phyloP scores from a whole-genome alignment of 2,797 vertebrate genomes.

The Sebastiscus albofasciatus region DNA sequence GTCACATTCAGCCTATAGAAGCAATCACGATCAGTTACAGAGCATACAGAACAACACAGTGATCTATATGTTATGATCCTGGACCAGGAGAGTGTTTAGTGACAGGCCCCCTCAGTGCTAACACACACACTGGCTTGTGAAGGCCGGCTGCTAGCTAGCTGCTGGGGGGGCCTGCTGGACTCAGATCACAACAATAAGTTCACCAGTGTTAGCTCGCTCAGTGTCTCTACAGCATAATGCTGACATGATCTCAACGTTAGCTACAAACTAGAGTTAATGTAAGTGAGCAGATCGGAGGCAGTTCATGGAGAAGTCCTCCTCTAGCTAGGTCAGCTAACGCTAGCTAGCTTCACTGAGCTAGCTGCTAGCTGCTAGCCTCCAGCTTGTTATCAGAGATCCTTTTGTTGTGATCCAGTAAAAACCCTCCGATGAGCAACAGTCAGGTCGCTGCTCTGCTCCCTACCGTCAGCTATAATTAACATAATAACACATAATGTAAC shows the following conservation, averaged over 20 bases:
- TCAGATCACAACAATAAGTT: constrained; percentile 63
- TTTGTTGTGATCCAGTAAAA: constrained; percentile 80
- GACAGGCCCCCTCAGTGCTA: constrained; percentile 36
- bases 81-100: neutral
- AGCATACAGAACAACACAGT: neutral
- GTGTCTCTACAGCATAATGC: neutral
- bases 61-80: neutral
- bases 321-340: constrained; percentile 47
- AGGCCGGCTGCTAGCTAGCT: constrained; percentile 70
- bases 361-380: constrained; percentile 45
- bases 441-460: constrained; percentile 44
- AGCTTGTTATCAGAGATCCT: constrained; percentile 81
- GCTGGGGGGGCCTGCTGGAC: constrained; percentile 43
- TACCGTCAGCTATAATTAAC: neutral
- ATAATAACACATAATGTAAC: neutral
- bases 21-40: neutral
- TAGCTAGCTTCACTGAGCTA: constrained; percentile 67
- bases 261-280: neutral
- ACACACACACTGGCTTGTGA: constrained; percentile 34
- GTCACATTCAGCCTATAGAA: neutral
- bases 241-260: neutral
- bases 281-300: neutral
- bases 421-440: constrained; percentile 70
- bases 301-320: neutral
- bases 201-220: constrained; percentile 1